A percentile compares a stretch with the other conserved stretches of the same genome.
Evolutionary conservation across 2,888 invertebrate species (phyloP).

Genomic region (Crematogaster levior): DNA sequence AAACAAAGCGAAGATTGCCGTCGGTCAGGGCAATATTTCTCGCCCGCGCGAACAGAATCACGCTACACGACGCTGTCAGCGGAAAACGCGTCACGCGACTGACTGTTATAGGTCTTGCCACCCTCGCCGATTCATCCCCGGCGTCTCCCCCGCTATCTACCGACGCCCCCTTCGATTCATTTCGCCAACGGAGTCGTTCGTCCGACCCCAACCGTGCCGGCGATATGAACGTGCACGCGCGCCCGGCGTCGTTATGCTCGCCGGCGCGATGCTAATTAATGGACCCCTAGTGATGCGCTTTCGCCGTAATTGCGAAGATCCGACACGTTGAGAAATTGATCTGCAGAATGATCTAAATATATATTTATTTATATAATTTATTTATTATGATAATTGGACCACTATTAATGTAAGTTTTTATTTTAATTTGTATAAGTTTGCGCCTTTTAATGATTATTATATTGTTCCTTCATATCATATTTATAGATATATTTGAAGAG

Average conservation of each 20-base stretch:
- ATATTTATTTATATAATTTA: neutral
- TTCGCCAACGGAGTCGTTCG: conserved; percentile 66
- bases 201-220: conserved; percentile 65
- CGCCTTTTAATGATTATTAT: too few relatives aligned
- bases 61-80: conserved; percentile 69
- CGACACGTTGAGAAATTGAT: neutral
- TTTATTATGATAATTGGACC: too few relatives aligned
- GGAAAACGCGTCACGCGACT: conserved; percentile 79
- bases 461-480: too few relatives aligned
- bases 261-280: conserved; percentile 53
- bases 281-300: conserved; percentile 5
- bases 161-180: conserved; percentile 69
- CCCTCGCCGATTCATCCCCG: conserved; percentile 74
- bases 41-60: conserved; percentile 23
- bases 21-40: too few relatives aligned
- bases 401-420: too few relatives aligned
- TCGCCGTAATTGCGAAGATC: conserved; percentile 6
- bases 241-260: conserved; percentile 48
- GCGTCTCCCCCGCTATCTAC: conserved; percentile 46
- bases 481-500: too few relatives aligned
- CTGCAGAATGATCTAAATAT: neutral
- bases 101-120: conserved; percentile 76
- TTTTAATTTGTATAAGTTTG: too few relatives aligned
- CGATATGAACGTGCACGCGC: conserved; percentile 57
- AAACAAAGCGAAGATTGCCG: conserved; percentile 65